Percentiles rank a stretch among this genome's conserved stretches.
Evolutionary conservation across 2,113 vertebrate species (phyloP).

Genomic region (Rhinolophus sinicus): DNA sequence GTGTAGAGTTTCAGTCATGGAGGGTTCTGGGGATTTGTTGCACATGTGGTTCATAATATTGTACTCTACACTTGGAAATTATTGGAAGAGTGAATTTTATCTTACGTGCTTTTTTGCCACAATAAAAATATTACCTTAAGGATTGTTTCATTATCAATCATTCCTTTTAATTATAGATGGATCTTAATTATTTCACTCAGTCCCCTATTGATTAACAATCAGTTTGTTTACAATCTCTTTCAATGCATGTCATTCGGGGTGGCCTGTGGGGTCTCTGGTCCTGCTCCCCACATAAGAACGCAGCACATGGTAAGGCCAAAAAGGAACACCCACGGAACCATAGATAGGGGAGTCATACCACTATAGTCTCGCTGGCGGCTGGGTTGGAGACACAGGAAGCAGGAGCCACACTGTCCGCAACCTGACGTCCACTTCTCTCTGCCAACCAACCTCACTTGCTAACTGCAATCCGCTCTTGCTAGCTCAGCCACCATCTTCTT

Average conservation of each 20-base stretch:
- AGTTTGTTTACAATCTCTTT: conserved; percentile 9
- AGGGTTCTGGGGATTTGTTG: background rate
- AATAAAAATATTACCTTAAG: background rate
- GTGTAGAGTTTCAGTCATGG: background rate
- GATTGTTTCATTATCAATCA: background rate
- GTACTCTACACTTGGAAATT: background rate
- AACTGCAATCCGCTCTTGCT: no score
- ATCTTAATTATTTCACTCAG: background rate
- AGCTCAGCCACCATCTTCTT: no score
- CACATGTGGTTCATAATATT: background rate
- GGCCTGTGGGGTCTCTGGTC: no score
- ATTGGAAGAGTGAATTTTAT: background rate
- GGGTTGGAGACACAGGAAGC: no score
- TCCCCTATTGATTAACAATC: background rate
- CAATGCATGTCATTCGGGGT: background rate
- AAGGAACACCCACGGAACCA: no score
- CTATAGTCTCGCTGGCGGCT: no score
- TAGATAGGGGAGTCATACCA: no score
- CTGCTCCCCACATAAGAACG: no score
- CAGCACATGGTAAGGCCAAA: no score
- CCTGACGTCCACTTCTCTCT: no score
- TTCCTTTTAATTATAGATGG: background rate
- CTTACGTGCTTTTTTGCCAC: background rate
- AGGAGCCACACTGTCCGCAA: no score
- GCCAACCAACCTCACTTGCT: no score